Evolutionary conservation across 2,888 invertebrate genomes (phyloP).

Genomic region (Drosophila demipolita): DNA sequence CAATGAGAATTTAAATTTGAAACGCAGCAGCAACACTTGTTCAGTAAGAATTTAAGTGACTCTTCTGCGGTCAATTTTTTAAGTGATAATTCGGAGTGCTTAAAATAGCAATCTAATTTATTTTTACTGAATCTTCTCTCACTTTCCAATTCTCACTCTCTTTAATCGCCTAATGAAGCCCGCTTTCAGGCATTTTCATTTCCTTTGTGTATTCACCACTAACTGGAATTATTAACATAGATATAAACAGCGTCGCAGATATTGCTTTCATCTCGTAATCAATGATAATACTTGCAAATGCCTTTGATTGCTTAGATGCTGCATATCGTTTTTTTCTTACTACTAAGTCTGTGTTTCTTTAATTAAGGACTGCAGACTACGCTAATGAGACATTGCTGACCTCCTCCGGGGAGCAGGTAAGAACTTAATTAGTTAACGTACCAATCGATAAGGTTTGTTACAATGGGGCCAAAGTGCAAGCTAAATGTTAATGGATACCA

Average conservation of each 20-base stretch:
- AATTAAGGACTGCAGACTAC: slow-evolving; percentile 53
- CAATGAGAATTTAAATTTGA: not conserved
- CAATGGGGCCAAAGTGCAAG: slow-evolving; percentile 60
- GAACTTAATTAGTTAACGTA: slow-evolving; percentile 65
- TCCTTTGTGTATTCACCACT: slow-evolving; percentile 44
- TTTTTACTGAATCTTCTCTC: not conserved
- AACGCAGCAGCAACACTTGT: not conserved
- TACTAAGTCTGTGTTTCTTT: slow-evolving; percentile 29
- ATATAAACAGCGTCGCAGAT: slow-evolving; percentile 19
- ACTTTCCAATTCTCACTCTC: not conserved
- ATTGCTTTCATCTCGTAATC: slow-evolving; percentile 61
- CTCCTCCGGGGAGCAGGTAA: slow-evolving; percentile 26
- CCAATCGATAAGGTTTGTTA: slow-evolving; percentile 50
- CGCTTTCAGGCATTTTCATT: slow-evolving; percentile 29
- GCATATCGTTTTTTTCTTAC: slow-evolving; percentile 16
- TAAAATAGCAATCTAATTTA: not conserved
- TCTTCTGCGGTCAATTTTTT: not conserved
- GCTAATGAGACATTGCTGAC: slow-evolving; percentile 58
- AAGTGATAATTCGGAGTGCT: not conserved
- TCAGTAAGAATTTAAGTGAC: not conserved
- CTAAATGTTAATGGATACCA: slow-evolving; percentile 64
- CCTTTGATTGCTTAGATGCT: slow-evolving; percentile 52
- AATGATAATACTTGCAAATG: slow-evolving; percentile 63
- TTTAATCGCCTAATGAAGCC: slow-evolving; percentile 39
- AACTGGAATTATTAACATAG: slow-evolving; percentile 2